phyloP scores from a whole-genome alignment of 2,797 vertebrate genomes.

The Molothrus ater region DNA sequence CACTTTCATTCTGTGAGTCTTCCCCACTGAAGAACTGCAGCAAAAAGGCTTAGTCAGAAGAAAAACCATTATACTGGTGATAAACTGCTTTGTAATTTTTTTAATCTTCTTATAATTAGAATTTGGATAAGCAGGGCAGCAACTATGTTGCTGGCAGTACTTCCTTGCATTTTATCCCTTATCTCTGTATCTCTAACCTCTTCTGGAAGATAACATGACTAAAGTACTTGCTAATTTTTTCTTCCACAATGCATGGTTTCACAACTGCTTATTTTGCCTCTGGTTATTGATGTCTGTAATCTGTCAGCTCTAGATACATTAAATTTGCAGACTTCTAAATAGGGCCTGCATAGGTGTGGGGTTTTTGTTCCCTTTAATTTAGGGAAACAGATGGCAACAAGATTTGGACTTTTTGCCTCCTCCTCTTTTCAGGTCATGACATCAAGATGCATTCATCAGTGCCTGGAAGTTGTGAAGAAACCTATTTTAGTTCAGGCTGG shows the following conservation, averaged over 20 bases:
- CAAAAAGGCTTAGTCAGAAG: neutral
- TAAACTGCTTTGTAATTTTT: neutral
- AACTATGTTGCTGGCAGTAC: neutral
- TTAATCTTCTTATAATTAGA: neutral
- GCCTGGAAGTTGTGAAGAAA: slow-evolving; percentile 45
- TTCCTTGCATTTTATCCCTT: neutral
- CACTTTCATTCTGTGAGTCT: neutral
- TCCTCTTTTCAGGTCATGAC: slow-evolving; percentile 18
- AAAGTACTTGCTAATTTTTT: neutral
- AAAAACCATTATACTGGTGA: neutral
- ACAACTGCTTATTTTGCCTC: neutral
- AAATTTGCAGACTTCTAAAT: slow-evolving; percentile 20
- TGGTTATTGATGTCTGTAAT: neutral
- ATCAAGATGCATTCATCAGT: slow-evolving; percentile 8
- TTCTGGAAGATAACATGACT: neutral
- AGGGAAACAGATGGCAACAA: slow-evolving; percentile 35
- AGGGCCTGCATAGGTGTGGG: neutral
- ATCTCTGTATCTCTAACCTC: neutral
- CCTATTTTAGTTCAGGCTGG: slow-evolving; percentile 11
- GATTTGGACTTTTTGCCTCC: slow-evolving; percentile 10
- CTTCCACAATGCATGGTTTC: neutral
- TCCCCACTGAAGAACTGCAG: neutral
- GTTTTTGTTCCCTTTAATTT: neutral
- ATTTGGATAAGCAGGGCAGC: neutral
- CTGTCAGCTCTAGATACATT: neutral